A percentile compares a stretch with the other conserved stretches of the same genome.
phyloP scores from a whole-genome alignment of 2,888 invertebrate genomes.

The Volucella inflata region DNA sequence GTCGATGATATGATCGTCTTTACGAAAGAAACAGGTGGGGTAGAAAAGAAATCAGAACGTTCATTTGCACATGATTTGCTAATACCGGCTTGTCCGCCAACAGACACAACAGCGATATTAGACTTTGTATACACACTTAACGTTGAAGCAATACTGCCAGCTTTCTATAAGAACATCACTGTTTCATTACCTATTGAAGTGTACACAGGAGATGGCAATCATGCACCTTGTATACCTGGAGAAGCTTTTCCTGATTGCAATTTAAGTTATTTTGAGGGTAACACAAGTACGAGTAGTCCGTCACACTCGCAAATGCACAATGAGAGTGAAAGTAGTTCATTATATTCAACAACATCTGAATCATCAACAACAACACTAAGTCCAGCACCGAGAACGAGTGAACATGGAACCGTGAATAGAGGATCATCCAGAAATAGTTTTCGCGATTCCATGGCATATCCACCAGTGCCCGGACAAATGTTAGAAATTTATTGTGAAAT shows the following conservation, averaged over 20 bases:
- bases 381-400: constrained; percentile 80
- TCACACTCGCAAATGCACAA: constrained; percentile 81
- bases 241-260: constrained; percentile 58
- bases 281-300: constrained; percentile 77
- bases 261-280: constrained; percentile 38
- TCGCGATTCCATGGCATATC: constrained; percentile 78
- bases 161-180: constrained; percentile 82
- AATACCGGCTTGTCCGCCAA: constrained; percentile 81
- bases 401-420: constrained; percentile 80
- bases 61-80: constrained; percentile 83
- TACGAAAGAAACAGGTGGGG: constrained; percentile 83
- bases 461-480: constrained; percentile 12
- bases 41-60: constrained; percentile 82
- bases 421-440: constrained; percentile 80
- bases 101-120: constrained; percentile 81
- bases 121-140: constrained; percentile 81
- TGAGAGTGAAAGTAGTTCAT: constrained; percentile 80
- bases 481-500: constrained; percentile 9
- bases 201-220: constrained; percentile 78
- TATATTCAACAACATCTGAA: constrained; percentile 82
- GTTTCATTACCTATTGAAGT: constrained; percentile 81
- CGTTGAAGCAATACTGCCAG: constrained; percentile 82
- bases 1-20: constrained; percentile 81
- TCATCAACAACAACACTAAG: constrained; percentile 81
- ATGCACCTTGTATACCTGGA: constrained; percentile 77